These are phyloP conservation scores for Trichoplusia ni DNA, from an alignment of 1,140 invertebrate species.

Conservation along the genomic window DNA sequence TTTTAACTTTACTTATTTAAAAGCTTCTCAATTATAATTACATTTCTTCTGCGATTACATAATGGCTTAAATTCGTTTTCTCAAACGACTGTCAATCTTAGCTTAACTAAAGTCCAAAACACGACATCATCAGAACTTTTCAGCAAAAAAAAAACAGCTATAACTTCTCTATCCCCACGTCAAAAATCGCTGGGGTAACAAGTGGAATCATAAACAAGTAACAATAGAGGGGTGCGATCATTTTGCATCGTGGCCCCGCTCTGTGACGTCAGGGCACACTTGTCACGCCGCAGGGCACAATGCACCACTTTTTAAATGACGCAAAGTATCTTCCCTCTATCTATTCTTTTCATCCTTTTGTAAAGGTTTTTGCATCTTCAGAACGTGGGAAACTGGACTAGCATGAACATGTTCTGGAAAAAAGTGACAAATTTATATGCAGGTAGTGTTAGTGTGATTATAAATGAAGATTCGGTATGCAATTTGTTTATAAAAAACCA, in stretches of 20 bases:
- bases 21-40: too few species aligned
- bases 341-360: constrained; percentile 53
- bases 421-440: constrained; percentile 31
- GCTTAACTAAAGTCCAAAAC: too few species aligned
- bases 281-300: constrained; percentile 61
- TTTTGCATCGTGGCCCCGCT: constrained; percentile 41
- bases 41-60: too few species aligned
- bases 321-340: constrained; percentile 48
- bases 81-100: too few species aligned
- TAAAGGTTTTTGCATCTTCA: constrained; percentile 63
- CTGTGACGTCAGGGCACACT: constrained; percentile 68
- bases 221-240: constrained; percentile 38
- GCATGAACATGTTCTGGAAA: constrained; percentile 34
- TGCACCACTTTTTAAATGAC: constrained; percentile 56
- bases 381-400: constrained; percentile 48
- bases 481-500: too few species aligned
- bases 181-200: constrained; percentile 50
- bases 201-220: constrained; percentile 63
- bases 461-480: too few species aligned
- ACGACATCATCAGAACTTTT: too few species aligned
- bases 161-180: constrained; percentile 29
- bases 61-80: too few species aligned
- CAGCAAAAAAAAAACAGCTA: constrained; percentile 1
- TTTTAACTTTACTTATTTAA: too few species aligned
- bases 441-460: background rate